A percentile compares a stretch with the other conserved stretches of the same genome.
Evolutionary conservation across 2,888 invertebrate species (phyloP).

Genomic region (Macrophya annulata): DNA sequence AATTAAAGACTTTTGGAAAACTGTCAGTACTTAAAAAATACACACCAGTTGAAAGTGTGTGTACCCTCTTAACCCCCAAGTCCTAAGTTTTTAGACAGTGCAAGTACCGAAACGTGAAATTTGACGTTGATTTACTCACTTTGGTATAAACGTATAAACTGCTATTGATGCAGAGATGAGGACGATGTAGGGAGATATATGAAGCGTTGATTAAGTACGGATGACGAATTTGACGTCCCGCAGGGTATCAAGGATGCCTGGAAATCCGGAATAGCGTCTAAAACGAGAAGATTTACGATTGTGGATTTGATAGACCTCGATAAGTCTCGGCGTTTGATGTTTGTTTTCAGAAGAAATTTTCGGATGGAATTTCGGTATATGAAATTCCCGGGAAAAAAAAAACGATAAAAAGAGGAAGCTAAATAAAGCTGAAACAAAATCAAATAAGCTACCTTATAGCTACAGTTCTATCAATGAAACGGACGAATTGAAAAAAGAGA

Average conservation of each 20-base stretch:
- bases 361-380: neutral
- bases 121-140: neutral
- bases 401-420: neutral
- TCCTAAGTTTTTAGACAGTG: too few species aligned
- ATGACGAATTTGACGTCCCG: conserved; percentile 1
- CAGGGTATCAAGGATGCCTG: neutral
- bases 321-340: conserved; percentile 2
- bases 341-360: neutral
- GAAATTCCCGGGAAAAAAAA: neutral
- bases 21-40: too few species aligned
- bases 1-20: too few species aligned
- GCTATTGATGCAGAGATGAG: neutral
- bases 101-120: neutral
- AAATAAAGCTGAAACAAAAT: neutral
- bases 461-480: neutral
- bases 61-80: too few species aligned
- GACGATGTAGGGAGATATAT: neutral
- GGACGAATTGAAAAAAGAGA: neutral
- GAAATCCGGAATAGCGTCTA: neutral
- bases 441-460: neutral
- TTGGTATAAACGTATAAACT: neutral
- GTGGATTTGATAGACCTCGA: neutral
- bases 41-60: neutral
- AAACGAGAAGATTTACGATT: neutral
- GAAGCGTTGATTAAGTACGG: conserved; percentile 1